Conservation (phyloP, 2,797 vertebrate genomes). For the Dipus sagitta region DNA sequence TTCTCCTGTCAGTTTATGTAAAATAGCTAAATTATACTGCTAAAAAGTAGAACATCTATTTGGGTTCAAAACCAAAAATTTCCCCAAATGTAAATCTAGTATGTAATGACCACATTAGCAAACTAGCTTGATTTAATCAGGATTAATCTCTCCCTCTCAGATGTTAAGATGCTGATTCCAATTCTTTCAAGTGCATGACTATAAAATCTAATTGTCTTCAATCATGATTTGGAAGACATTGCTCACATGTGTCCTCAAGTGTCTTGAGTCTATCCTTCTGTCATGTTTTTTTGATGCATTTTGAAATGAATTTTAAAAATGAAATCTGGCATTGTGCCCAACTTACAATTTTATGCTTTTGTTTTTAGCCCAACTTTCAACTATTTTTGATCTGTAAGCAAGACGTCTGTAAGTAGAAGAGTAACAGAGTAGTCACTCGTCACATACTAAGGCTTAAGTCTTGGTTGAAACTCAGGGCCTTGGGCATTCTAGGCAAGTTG, state of each 20-base stretch:
- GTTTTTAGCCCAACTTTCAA: constrained; percentile 15
- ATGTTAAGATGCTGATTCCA: constrained; percentile 20
- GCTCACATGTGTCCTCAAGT: neutral
- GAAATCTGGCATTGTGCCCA: neutral
- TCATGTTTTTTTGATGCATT: neutral
- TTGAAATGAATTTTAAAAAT: constrained; percentile 44
- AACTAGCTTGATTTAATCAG: constrained; percentile 42
- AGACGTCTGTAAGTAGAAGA: neutral
- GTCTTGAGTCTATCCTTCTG: neutral
- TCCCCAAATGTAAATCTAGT: constrained; percentile 30
- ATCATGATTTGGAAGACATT: neutral
- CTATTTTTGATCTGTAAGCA: constrained; percentile 30
- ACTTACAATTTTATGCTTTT: neutral
- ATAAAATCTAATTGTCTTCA: constrained; percentile 24
- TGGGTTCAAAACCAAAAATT: constrained; percentile 5
- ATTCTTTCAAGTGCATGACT: constrained; percentile 16
- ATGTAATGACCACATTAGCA: constrained; percentile 28
- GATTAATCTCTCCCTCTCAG: constrained; percentile 44
- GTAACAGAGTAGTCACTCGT: neutral
- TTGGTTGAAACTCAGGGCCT: neutral
- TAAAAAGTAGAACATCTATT: constrained; percentile 40
- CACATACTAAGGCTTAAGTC: neutral
- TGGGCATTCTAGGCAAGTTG: neutral
- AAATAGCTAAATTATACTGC: constrained; percentile 11
- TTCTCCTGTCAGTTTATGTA: constrained; percentile 49